Percentiles rank a stretch among this genome's conserved stretches.
phyloP scores from a whole-genome alignment of 2,888 invertebrate genomes.

The Pherbina coryleti region DNA sequence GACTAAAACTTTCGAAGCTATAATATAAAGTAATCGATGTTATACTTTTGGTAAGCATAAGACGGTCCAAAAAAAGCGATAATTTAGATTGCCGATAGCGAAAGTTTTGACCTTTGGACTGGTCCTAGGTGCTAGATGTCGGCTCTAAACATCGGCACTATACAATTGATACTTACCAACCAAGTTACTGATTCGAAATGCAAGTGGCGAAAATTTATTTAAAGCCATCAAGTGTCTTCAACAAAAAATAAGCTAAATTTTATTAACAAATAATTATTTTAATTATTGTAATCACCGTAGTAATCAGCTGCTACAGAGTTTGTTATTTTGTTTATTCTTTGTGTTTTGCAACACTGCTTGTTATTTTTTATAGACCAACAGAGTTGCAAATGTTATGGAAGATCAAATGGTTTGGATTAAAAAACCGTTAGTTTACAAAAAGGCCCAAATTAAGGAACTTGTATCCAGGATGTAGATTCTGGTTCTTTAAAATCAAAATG shows the following conservation, averaged over 20 bases:
- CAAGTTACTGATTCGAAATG: slow-evolving; percentile 9
- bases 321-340: too few relatives aligned
- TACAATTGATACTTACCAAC: slow-evolving; percentile 6
- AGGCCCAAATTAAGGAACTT: too few relatives aligned
- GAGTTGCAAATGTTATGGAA: too few relatives aligned
- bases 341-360: too few relatives aligned
- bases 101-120: slow-evolving; percentile 29
- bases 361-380: too few relatives aligned
- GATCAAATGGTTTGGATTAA: too few relatives aligned
- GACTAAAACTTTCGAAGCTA: slow-evolving; percentile 10
- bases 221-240: slow-evolving; percentile 19
- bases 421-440: too few relatives aligned
- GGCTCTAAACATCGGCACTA: neutral
- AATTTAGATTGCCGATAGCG: neutral
- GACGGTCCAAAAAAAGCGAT: too few relatives aligned
- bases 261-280: neutral
- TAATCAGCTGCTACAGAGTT: too few relatives aligned
- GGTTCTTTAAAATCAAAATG: too few relatives aligned
- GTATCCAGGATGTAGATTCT: too few relatives aligned
- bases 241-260: neutral
- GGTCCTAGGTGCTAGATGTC: neutral
- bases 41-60: neutral
- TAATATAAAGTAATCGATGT: neutral
- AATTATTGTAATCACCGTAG: too few relatives aligned
- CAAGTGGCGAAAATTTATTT: neutral